A percentile compares a stretch with the other conserved stretches of the same genome.
Conservation (phyloP, 2,888 invertebrate genomes). For the Neria commutata region DNA sequence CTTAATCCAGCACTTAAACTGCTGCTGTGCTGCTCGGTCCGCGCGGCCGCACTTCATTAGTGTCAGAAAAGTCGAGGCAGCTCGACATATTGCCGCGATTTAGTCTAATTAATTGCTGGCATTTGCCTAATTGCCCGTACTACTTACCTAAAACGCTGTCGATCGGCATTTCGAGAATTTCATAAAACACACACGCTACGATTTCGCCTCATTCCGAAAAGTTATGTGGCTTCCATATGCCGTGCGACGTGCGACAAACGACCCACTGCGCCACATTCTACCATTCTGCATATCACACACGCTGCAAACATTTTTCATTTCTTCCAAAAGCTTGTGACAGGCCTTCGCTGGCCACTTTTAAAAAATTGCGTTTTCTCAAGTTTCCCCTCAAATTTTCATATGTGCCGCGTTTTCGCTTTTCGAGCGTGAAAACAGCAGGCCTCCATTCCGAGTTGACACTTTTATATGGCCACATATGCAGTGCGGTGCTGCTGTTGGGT, state of each 20-base stretch:
- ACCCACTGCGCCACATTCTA: background rate
- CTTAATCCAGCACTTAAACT: no score
- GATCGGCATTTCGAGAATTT: background rate
- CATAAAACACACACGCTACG: background rate
- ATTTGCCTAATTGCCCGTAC: slow-evolving; percentile 2
- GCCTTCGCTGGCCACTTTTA: no score
- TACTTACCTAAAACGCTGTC: background rate
- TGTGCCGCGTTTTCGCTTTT: background rate
- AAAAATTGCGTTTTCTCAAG: background rate
- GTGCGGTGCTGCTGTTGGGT: background rate
- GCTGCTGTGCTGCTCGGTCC: no score
- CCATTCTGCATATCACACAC: no score
- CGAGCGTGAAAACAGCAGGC: background rate
- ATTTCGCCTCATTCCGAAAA: background rate
- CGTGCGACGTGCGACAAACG: background rate
- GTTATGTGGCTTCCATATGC: background rate
- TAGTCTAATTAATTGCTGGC: slow-evolving; percentile 2
- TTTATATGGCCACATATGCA: background rate
- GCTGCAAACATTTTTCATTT: no score
- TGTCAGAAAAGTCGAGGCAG: background rate
- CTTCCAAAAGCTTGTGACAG: no score
- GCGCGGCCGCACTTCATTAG: background rate
- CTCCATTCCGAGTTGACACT: slow-evolving; percentile 4
- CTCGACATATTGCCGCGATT: background rate
- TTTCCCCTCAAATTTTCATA: background rate